Evolutionary conservation across 2,888 invertebrate species (phyloP), one percentile per base, ranked within the genome.

Genomic region (Sicus ferrugineus): DNA sequence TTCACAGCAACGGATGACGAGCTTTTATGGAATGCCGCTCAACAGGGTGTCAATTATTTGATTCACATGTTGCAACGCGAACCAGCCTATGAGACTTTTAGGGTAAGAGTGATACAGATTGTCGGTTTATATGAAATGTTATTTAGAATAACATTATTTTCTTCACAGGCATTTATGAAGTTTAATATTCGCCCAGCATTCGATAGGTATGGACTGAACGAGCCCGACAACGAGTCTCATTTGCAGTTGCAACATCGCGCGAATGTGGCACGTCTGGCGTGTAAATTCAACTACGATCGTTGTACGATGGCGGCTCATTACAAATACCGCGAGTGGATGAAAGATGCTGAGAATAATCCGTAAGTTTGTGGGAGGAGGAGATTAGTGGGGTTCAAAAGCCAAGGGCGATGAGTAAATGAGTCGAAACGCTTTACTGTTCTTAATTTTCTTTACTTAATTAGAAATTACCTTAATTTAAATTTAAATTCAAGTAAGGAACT

Each of bases 21-120:
- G 74, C 83, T 91, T 11, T 88, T 92, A 5, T 91, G 91, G 88
- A 82, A 83, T 7, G 83, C 89, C 0, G 89, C 89, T 4, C 85
- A 90, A 19, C 80, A 85, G 30, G 88, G 89, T 74, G 81, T 92
- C n/a, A 84, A 80, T 59, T 91, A 87, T 80, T 80, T 92, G 46
- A 86, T 87, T 63, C 84, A 87, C 70, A 89, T 89, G 86, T 77
- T 91, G 59, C 84, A 86, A 21, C 84, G 87, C n/a, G 89, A 89
- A 19, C 87, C 89, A 2, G 87, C 87, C 54, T 90, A 87, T 80
- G 90, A 89, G 69, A 83, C 87, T 1, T 90, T 89, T 77, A 87
- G 89, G 83, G 90, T 89, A 82, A 79, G 16, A 42, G 42, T n/a
- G 3, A 42, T 34, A 16, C 42, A n/a, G n/a, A 42, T n/a, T n/a